Conservation (phyloP, 2,888 invertebrate genomes). For the Phalangium opilio region DNA sequence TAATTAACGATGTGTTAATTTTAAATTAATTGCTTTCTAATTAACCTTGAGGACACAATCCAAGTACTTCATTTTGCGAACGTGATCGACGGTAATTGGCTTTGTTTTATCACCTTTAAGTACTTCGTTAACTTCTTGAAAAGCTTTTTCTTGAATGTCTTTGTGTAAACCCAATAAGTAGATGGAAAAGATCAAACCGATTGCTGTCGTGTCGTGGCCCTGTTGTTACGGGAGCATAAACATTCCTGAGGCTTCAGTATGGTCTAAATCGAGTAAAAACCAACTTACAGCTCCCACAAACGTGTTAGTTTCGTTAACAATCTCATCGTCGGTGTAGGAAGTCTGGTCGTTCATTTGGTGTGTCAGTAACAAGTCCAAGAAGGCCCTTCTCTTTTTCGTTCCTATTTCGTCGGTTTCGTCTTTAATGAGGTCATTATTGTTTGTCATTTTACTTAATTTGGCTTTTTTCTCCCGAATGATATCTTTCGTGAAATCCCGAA, state of each 20-base stretch:
- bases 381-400: constrained; percentile 21
- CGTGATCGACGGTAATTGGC: constrained; percentile 8
- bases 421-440: too few relatives aligned
- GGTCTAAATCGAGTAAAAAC: too few relatives aligned
- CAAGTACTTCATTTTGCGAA: constrained; percentile 13
- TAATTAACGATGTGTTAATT: too few relatives aligned
- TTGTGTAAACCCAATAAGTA: constrained; percentile 14
- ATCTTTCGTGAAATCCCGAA: too few relatives aligned
- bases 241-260: too few relatives aligned
- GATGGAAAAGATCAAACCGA: constrained; percentile 7
- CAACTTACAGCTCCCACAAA: constrained; percentile 23
- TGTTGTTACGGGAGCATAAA: background rate
- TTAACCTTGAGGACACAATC: constrained; percentile 15
- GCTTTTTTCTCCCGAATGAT: too few relatives aligned
- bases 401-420: too few relatives aligned
- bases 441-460: too few relatives aligned
- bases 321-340: constrained; percentile 19
- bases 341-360: constrained; percentile 18
- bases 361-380: constrained; percentile 21
- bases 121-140: constrained; percentile 10
- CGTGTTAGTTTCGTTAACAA: constrained; percentile 22
- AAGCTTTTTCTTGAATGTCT: constrained; percentile 10
- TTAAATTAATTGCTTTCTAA: too few relatives aligned
- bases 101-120: constrained; percentile 10
- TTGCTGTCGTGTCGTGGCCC: constrained; percentile 13